Evolutionary conservation across 2,797 vertebrate species (phyloP).

Genomic region (Onychomys torridus): DNA sequence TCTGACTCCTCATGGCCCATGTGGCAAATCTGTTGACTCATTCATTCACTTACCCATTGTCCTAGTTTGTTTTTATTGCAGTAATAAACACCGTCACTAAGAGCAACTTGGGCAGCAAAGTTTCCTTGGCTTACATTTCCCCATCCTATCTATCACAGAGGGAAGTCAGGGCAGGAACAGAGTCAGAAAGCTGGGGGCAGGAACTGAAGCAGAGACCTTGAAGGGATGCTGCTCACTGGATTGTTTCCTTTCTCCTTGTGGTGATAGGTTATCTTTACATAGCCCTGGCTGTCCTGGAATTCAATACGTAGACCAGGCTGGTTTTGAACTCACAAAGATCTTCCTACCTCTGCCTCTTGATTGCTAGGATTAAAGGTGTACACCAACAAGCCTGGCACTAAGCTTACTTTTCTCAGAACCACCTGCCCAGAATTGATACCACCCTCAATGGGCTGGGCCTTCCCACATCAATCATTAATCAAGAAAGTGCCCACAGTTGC

Average conservation of each 20-base stretch:
- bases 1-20: fast-evolving
- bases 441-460: neutral
- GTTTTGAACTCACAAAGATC: neutral
- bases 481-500: neutral
- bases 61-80: neutral
- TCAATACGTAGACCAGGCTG: neutral
- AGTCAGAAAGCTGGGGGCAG: neutral
- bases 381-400: neutral
- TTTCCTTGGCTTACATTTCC: neutral
- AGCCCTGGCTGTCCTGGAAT: neutral
- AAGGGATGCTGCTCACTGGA: neutral
- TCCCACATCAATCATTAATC: neutral
- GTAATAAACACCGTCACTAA: neutral
- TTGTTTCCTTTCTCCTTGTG: neutral
- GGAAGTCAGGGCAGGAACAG: neutral
- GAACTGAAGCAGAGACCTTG: neutral
- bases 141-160: neutral
- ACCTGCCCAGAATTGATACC: neutral
- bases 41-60: neutral
- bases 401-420: neutral
- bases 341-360: neutral
- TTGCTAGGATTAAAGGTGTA: neutral
- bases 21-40: neutral
- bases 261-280: neutral
- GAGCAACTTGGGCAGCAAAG: neutral